Evolutionary conservation across 1,140 invertebrate species (phyloP), one percentile per base, ranked within the genome.

Genomic region (Samia ricini): DNA sequence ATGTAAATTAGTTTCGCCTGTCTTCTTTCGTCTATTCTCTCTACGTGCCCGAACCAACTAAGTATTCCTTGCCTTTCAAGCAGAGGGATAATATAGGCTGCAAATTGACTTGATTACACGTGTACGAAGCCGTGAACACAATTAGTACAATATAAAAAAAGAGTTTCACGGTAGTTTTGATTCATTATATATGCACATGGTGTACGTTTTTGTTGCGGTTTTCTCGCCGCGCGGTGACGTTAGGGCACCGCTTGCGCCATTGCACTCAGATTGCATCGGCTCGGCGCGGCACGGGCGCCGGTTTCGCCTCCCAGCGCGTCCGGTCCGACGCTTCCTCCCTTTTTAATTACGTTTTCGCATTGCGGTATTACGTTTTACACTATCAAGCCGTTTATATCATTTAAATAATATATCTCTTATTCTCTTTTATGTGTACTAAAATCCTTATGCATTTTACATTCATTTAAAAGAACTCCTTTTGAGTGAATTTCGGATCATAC

Each of bases 251-350:
- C 73, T 1, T 15, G 33, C 33, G 10, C 33, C 33, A 15, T 74
- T 68, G 70, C 56, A 72, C 57, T 71, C 71, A 83, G 83, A 87
- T 89, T 81, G 81, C 77, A 88, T 86, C 85, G 79, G 66, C 68
- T 56, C 78, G 64, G 84, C 78, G 83, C 83, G 76, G 68, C 69
- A 54, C 78, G 67, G 83, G 80, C 85, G 82, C 85, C 82, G 74
- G 76, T 80, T 78, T 79, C 72, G 75, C 79, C 71, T 77, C 77
- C 74, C 56, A 71, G 76, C 79, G 76, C 79, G 77, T 85, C 84
- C 80, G 83, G 82, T 66, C 72, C 63, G 69, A 36, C 76, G 77
- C 79, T 89, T 86, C 83, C 83, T 89, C 78, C 75, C 77, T 85
- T 71, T 68, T 70, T 66, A 64, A 64, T 64, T 64, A 64, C 49